These are phyloP conservation scores for Macrosiphum euphorbiae DNA, from an alignment of 2,888 invertebrate species.

Conservation along the genomic window DNA sequence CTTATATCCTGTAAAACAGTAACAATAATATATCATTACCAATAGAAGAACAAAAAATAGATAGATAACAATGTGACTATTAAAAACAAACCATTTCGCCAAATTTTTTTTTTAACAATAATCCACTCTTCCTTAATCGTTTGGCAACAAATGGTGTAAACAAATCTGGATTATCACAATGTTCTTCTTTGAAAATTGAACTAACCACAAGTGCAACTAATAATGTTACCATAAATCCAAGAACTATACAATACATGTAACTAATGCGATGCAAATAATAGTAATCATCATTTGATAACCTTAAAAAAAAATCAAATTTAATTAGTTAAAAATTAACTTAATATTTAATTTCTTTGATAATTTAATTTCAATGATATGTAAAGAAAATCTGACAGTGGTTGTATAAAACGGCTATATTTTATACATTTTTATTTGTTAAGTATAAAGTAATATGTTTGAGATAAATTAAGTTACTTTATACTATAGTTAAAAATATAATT, in stretches of 20 bases:
- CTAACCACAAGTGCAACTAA: slow-evolving; percentile 62
- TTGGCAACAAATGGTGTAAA: slow-evolving; percentile 63
- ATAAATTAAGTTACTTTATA: not conserved
- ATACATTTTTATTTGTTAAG: not conserved
- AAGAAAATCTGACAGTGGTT: not conserved
- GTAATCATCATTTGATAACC: slow-evolving; percentile 45
- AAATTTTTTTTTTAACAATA: not conserved
- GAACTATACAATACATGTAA: slow-evolving; percentile 65
- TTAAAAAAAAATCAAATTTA: slow-evolving; percentile 42
- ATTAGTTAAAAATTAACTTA: not conserved
- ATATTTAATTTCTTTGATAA: not conserved
- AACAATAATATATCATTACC: not conserved
- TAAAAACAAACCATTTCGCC: slow-evolving; percentile 19
- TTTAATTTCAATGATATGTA: not conserved
- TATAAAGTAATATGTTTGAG: not conserved
- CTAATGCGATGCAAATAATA: slow-evolving; percentile 65
- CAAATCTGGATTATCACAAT: slow-evolving; percentile 63
- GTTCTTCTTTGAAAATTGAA: slow-evolving; percentile 20
- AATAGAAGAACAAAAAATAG: not conserved
- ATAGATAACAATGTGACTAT: not conserved
- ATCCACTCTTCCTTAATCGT: slow-evolving; percentile 49
- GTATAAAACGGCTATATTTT: not conserved
- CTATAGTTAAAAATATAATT: not conserved
- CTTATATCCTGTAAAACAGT: slow-evolving; percentile 30
- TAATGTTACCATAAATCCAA: slow-evolving; percentile 65